phyloP scores from a whole-genome alignment of 2,797 vertebrate species.

The Sphenodon punctatus region DNA sequence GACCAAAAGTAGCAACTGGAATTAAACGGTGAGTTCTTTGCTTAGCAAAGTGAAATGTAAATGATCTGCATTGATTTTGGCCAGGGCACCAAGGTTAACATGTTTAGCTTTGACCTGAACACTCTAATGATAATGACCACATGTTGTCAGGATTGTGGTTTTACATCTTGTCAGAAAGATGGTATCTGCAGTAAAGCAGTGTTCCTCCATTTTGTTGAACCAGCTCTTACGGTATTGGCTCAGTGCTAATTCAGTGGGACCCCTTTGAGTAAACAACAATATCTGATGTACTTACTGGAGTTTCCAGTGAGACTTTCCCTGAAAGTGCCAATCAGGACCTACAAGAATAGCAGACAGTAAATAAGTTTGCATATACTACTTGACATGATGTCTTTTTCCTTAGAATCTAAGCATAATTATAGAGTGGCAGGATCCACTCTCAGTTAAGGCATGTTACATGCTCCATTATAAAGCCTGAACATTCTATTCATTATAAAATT shows the following conservation, averaged over 20 bases:
- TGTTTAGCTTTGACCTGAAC: conserved; percentile 46
- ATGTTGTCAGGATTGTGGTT: conserved; percentile 44
- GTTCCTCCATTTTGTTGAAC: not conserved
- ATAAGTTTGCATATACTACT: not conserved
- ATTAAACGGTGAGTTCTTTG: conserved; percentile 16
- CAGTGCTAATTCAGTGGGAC: not conserved
- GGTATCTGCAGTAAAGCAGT: not conserved
- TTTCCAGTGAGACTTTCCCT: conserved; percentile 12
- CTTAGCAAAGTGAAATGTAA: conserved; percentile 40
- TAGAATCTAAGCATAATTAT: too few relatives aligned
- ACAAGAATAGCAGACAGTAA: not conserved
- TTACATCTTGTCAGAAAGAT: not conserved
- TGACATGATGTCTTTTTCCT: not conserved
- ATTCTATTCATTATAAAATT: too few relatives aligned
- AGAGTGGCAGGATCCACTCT: too few relatives aligned
- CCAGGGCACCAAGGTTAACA: conserved; percentile 46
- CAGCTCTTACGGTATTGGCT: too few relatives aligned
- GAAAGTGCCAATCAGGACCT: not conserved
- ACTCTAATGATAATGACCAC: conserved; percentile 53
- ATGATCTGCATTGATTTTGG: not conserved
- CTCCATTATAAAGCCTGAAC: too few relatives aligned
- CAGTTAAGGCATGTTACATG: too few relatives aligned
- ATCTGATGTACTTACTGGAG: not conserved
- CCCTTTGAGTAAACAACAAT: not conserved
- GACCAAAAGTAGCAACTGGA: conserved; percentile 44